Evolutionary conservation across 1,140 invertebrate genomes (phyloP), one percentile per base, ranked within the genome.

Genomic region (Physella acuta): DNA sequence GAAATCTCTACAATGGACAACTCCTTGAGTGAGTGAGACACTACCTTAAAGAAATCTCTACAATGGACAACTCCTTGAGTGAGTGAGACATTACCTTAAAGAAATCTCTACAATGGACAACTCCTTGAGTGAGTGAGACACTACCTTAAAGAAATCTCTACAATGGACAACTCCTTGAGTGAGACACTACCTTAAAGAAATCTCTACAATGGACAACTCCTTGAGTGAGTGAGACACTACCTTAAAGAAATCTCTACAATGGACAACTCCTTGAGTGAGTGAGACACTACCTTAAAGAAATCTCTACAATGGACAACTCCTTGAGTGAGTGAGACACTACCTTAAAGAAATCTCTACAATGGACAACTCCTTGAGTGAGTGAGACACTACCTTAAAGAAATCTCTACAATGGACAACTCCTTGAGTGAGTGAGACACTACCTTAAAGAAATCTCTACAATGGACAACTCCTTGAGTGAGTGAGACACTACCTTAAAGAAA

Each of bases 121-220:
- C 90, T 63, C 92, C 92, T 76, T 90, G 87, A 75, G 91, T 90
- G 88, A 59, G 89, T 88, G 1, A 94, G 84, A 30, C 92, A 81
- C 49, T 90, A 91, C 31, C 92, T 84, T 20, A 94, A 81, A 20
- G 91, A 91, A 84, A 92, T 92, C 81, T 94, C 92, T 1, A 91
- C 92, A 76, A 93, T 91, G 5, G 93, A 78, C 17, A 94, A 80
- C 90, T 92, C 92, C 85, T 93, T 93, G 3, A n/a, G n/a, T n/a
- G n/a, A n/a, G n/a, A n/a, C n/a, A n/a, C n/a, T n/a, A 92, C 92
- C 86, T 92, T 92, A 84, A 92, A 93, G 68, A 93, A 86, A 53
- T 90, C 92, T 87, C 93, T 90, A 79, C 92, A 90, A 78, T 92
- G 91, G 69, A 92, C 88, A 52, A 94, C 90, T 63, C 92, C 92